Evolutionary conservation across 2,888 invertebrate species (phyloP).

Genomic region (Holacanthella duospinosa): DNA sequence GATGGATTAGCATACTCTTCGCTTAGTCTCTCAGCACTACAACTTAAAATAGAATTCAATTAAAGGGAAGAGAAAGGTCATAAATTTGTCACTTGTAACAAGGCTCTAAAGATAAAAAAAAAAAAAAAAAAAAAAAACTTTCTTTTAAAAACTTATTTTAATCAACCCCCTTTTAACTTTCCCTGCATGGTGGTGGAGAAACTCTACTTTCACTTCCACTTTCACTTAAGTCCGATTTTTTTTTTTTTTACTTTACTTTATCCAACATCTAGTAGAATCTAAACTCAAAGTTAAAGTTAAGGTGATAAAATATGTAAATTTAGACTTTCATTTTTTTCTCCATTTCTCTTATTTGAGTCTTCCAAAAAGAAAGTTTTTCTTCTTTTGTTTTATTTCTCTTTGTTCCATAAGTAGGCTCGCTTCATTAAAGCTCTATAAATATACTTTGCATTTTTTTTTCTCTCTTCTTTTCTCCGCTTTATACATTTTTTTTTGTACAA

Average conservation of each 20-base stretch:
- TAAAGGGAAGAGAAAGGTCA: background rate
- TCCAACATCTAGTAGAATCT: background rate
- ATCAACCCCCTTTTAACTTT: background rate
- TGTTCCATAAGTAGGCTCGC: background rate
- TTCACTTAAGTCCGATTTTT: background rate
- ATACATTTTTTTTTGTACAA: background rate
- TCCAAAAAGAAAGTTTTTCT: background rate
- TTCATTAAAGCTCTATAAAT: slow-evolving; percentile 4
- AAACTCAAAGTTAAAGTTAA: background rate
- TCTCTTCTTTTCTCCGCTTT: background rate
- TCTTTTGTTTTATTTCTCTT: background rate
- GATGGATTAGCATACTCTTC: background rate
- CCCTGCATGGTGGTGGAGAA: background rate
- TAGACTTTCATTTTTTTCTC: background rate
- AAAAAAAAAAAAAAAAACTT: background rate
- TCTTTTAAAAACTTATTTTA: slow-evolving; percentile 5
- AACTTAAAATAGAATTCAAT: background rate
- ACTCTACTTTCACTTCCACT: background rate
- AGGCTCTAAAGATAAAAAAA: too few species aligned
- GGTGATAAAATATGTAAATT: slow-evolving; percentile 5
- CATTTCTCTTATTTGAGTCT: background rate
- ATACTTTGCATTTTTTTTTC: background rate
- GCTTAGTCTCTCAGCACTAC: background rate
- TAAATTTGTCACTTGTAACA: background rate
- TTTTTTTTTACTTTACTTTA: slow-evolving; percentile 1